A percentile compares a stretch with the other conserved stretches of the same genome.
phyloP scores from a whole-genome alignment of 2,888 invertebrate species.

The Macrophya alboannulata region DNA sequence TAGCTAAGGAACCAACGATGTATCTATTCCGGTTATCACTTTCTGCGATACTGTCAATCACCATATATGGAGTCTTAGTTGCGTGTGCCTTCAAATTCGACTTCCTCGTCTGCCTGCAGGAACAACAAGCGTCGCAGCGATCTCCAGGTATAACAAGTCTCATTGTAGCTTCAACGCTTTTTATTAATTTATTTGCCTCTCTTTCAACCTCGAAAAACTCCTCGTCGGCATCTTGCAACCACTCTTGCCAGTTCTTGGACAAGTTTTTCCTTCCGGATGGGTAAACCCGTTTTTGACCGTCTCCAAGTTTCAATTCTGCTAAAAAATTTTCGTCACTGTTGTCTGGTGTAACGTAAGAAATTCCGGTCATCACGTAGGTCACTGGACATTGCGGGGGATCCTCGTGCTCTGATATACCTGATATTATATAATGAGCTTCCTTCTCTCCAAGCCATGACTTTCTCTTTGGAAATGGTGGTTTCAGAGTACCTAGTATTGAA shows the following conservation, averaged over 20 bases:
- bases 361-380: constrained; percentile 67
- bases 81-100: constrained; percentile 66
- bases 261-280: constrained; percentile 71
- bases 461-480: constrained; percentile 60
- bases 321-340: constrained; percentile 72
- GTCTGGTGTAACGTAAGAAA: constrained; percentile 67
- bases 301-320: constrained; percentile 63
- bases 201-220: constrained; percentile 68
- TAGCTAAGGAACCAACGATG: constrained; percentile 70
- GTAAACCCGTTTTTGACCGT: constrained; percentile 62
- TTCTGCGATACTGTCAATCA: constrained; percentile 69
- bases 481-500: constrained; percentile 48
- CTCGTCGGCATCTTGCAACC: constrained; percentile 71
- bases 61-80: constrained; percentile 66
- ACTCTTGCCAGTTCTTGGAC: constrained; percentile 74
- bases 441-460: constrained; percentile 66
- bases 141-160: constrained; percentile 66
- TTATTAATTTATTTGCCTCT: constrained; percentile 69
- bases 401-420: constrained; percentile 64
- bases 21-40: constrained; percentile 67
- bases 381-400: constrained; percentile 64
- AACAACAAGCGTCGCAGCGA: constrained; percentile 73
- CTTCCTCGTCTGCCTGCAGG: constrained; percentile 72
- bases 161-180: constrained; percentile 66
- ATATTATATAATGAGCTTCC: constrained; percentile 66